Conservation (phyloP, 2,888 invertebrate genomes). For the Microplitis deprimator region DNA sequence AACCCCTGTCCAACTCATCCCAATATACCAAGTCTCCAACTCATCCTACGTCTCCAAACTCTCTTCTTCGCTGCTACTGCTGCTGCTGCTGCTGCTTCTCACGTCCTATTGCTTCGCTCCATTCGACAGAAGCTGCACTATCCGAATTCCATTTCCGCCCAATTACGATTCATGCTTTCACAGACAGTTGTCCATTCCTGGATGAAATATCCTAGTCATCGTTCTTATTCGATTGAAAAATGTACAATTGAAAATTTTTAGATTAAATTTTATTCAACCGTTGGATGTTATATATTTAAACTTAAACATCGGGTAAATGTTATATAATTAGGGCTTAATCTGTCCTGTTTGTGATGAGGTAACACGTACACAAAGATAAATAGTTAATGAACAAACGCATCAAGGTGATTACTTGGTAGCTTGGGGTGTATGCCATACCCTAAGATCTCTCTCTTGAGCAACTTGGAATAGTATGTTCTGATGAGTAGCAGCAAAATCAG, state of each 20-base stretch:
- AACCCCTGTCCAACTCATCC: conserved; percentile 21
- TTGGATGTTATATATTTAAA: background rate
- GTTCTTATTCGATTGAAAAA: background rate
- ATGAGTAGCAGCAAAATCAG: conserved; percentile 23
- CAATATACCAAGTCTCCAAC: background rate
- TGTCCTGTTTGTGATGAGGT: background rate
- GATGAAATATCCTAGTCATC: conserved; percentile 12
- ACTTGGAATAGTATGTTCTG: conserved; percentile 7
- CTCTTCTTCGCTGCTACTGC: conserved; percentile 3
- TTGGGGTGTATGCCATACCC: background rate
- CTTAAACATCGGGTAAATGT: background rate
- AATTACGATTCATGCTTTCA: conserved; percentile 64
- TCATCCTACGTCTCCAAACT: conserved; percentile 21
- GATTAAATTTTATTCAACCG: background rate
- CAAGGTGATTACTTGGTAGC: conserved; percentile 24
- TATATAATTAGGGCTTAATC: background rate
- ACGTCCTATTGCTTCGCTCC: conserved; percentile 35
- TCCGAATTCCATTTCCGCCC: conserved; percentile 66
- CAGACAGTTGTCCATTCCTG: conserved; percentile 29
- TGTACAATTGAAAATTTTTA: background rate
- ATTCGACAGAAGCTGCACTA: conserved; percentile 54
- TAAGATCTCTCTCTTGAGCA: background rate
- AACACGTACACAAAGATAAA: conserved; percentile 12
- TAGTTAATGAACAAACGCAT: conserved; percentile 35
- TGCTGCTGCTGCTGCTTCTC: conserved; percentile 16